These are phyloP conservation scores for Argynnis bischoffii DNA, from an alignment of 2,888 invertebrate genomes.

Conservation along the genomic window DNA sequence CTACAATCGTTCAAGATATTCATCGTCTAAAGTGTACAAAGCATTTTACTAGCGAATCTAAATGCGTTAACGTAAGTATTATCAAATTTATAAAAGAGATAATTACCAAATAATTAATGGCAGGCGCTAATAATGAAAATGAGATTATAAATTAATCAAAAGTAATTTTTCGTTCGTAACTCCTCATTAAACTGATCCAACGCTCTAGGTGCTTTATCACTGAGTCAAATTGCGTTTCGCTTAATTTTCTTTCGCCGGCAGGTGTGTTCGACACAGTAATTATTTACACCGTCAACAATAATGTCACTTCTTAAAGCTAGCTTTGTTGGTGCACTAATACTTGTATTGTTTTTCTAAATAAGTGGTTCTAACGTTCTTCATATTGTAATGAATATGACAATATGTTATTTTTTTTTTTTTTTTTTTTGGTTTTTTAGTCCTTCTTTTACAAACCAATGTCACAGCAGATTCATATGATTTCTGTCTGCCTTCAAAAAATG, in stretches of 20 bases:
- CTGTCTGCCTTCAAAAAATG: no score
- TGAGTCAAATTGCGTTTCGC: constrained; percentile 82
- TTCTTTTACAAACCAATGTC: no score
- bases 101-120: constrained; percentile 56
- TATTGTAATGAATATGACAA: no score
- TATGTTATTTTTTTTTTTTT: no score
- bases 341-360: constrained; percentile 52
- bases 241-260: constrained; percentile 81
- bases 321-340: constrained; percentile 56
- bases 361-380: neutral
- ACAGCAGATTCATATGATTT: no score
- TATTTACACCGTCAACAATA: constrained; percentile 79
- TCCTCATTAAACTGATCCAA: constrained; percentile 79
- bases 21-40: constrained; percentile 43
- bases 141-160: constrained; percentile 67
- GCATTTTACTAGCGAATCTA: constrained; percentile 32
- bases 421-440: no score
- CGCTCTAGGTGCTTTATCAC: constrained; percentile 77
- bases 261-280: constrained; percentile 83
- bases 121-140: constrained; percentile 60
- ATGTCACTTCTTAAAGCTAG: constrained; percentile 62
- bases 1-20: no score
- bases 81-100: constrained; percentile 51
- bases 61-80: constrained; percentile 43
- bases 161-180: constrained; percentile 75